phyloP scores from a whole-genome alignment of 1,140 invertebrate genomes.

The Acyrthosiphon pisum region DNA sequence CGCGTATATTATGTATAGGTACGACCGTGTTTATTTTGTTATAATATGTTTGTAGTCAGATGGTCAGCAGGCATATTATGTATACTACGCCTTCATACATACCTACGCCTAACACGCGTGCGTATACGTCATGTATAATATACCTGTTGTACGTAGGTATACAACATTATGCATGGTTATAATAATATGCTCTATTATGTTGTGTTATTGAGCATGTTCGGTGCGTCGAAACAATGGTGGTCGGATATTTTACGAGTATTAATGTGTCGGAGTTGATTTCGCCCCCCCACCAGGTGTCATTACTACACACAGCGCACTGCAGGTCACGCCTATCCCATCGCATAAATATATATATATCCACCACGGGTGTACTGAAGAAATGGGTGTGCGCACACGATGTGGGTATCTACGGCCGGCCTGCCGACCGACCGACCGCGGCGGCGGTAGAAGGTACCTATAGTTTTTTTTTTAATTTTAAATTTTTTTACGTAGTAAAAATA shows the following conservation, averaged over 20 bases:
- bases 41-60: neutral
- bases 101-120: neutral
- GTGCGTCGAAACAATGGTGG: constrained; percentile 7
- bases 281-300: neutral
- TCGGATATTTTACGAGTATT: constrained; percentile 19
- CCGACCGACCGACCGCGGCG: neutral
- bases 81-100: neutral
- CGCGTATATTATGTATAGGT: too few relatives aligned
- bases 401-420: neutral
- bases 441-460: neutral
- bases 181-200: neutral
- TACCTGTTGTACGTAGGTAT: neutral
- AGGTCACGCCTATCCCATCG: neutral
- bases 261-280: neutral
- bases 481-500: neutral
- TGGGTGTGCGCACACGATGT: neutral
- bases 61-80: neutral
- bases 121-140: neutral
- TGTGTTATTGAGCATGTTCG: constrained; percentile 12
- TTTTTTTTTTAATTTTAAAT: neutral
- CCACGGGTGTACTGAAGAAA: neutral
- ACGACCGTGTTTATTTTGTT: neutral
- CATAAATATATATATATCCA: neutral
- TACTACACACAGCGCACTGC: neutral
- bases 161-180: neutral